phyloP scores from a whole-genome alignment of 2,797 vertebrate genomes.

The Mormyrus hasselquistii region DNA sequence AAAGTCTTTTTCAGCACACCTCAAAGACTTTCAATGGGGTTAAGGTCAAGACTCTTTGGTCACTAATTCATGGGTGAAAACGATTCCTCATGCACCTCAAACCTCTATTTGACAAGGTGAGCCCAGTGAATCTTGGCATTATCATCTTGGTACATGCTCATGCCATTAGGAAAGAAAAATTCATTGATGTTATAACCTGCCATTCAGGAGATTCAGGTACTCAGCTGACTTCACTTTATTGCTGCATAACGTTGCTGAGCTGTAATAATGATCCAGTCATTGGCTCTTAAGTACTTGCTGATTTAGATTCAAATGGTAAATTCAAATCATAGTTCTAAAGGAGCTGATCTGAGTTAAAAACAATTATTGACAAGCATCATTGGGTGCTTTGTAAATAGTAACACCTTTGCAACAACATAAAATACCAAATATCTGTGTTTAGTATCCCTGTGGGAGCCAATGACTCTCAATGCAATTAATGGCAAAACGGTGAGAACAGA shows the following conservation, averaged over 20 bases:
- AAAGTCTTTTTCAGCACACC: background rate
- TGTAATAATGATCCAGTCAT: background rate
- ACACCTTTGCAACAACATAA: background rate
- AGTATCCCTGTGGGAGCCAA: background rate
- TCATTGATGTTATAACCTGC: background rate
- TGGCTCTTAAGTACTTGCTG: too few species aligned
- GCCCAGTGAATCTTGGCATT: background rate
- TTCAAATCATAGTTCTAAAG: too few species aligned
- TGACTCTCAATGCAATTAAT: background rate
- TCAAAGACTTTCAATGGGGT: too few species aligned
- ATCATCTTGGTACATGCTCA: background rate
- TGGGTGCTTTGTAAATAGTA: background rate
- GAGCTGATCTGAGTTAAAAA: background rate
- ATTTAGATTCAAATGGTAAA: too few species aligned
- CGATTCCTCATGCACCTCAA: background rate
- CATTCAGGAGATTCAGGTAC: background rate
- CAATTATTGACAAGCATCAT: background rate
- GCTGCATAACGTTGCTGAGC: background rate
- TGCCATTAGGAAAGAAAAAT: background rate
- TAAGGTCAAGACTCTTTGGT: background rate
- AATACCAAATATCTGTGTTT: too few species aligned
- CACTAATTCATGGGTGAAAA: background rate
- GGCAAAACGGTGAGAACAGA: background rate
- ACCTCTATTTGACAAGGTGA: background rate
- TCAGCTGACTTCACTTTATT: background rate